Evolutionary conservation across 1,140 invertebrate genomes (phyloP), one percentile per base, ranked within the genome.

Genomic region (Neotoxoptera formosana): DNA sequence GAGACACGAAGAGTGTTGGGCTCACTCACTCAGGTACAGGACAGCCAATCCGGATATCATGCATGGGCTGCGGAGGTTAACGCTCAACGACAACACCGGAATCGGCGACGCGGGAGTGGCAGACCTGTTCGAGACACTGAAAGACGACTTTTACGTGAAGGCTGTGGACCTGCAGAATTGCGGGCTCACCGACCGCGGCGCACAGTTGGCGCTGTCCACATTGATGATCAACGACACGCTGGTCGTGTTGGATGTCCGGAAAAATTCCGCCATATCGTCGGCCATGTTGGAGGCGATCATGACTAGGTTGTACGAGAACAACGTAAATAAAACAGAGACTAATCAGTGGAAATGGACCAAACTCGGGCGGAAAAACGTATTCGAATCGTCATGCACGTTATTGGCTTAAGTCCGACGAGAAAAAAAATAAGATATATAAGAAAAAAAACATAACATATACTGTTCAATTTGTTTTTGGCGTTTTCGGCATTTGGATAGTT

Each of bases 1-100:
- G 48, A 94, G 96, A 6, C 97, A 97, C 94, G 97, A 97, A 94
- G 97, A 98, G 94, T 97, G 97, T 83, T 98, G 97, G 97, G 96
- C 97, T 83, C 96, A 97, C 94, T 97, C 97, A 41, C 94, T 98
- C 51, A 96, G 97, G 2, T 98, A 98, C 94, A 96, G 97, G 17
- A 95, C 97, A 60, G 97, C 97, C 0, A 96, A 97, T 94, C 94
- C 97, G 48, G 97, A 97, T 83, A 95, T 96, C 0, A 97, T 98
- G 97, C 96, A 96, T 0, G 97, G 97, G 0, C 95, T 98, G 4
- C 96, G 97, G 45, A 36, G 97, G 67, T 96, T 98, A 89, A 97
- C 97, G 0, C 94, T 98, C 21, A 98, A 97, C 94, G 96, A 96
- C 56, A 98, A 98, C 95, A 96, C 96, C 0, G 94, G 95, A 53